These are phyloP conservation scores for Meloe dianella DNA, from an alignment of 2,888 invertebrate species.

Conservation along the genomic window DNA sequence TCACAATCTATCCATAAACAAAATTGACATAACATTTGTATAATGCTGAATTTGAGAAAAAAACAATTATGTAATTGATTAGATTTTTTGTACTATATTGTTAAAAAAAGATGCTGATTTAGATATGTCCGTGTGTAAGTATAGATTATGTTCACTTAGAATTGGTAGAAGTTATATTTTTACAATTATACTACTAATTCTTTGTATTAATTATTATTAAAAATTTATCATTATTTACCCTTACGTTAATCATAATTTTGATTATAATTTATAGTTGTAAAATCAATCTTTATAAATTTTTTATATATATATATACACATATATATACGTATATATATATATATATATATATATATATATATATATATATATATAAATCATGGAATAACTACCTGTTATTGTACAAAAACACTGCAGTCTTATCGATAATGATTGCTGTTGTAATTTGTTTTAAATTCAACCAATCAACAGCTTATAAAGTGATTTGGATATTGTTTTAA, in stretches of 20 bases:
- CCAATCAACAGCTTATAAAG: constrained; percentile 33
- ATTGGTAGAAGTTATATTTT: constrained; percentile 36
- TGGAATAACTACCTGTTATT: constrained; percentile 44
- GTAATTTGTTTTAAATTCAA: constrained; percentile 30
- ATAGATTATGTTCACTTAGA: constrained; percentile 33
- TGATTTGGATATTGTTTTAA: constrained; percentile 30
- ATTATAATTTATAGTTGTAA: constrained; percentile 11
- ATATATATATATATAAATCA: no score
- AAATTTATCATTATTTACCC: constrained; percentile 17
- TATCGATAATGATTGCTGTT: constrained; percentile 25
- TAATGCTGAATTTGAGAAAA: constrained; percentile 4
- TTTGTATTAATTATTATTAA: constrained; percentile 32
- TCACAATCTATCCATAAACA: constrained; percentile 21
- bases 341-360: no score
- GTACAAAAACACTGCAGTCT: constrained; percentile 41
- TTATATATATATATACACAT: no score
- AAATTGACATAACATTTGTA: constrained; percentile 10
- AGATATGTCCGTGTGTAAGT: constrained; percentile 32
- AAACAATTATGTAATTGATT: constrained; percentile 11
- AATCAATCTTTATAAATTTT: constrained; percentile 23
- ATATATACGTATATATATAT: no score
- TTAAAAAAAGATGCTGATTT: constrained; percentile 39
- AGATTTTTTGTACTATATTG: constrained; percentile 45
- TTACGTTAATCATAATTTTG: constrained; percentile 14
- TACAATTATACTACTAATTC: constrained; percentile 42